Conservation (phyloP, 2,888 invertebrate species). For the Camptogramma bilineatum region DNA sequence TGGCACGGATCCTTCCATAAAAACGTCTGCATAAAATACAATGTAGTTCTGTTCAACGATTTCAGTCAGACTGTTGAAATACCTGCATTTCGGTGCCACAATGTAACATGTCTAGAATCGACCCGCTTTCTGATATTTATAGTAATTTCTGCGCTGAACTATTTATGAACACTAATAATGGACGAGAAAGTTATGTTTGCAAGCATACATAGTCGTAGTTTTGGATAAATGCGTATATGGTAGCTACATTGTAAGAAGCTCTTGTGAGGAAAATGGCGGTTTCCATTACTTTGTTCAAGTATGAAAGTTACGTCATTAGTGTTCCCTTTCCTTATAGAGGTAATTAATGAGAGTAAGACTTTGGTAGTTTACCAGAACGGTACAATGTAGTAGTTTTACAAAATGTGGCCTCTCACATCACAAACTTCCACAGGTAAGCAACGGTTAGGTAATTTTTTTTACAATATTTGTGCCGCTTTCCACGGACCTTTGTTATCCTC, state of each 20-base stretch:
- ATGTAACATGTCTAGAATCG: constrained; percentile 28
- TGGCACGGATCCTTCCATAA: constrained; percentile 24
- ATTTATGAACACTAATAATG: constrained; percentile 27
- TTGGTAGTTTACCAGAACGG: background rate
- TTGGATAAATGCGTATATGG: constrained; percentile 2
- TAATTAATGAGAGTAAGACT: background rate
- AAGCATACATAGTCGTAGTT: constrained; percentile 8
- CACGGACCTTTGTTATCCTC: too few relatives aligned
- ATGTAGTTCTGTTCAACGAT: constrained; percentile 17
- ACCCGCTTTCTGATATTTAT: constrained; percentile 36
- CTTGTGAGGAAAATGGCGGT: constrained; percentile 10
- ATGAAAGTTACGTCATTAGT: constrained; percentile 12
- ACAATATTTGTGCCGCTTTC: too few relatives aligned
- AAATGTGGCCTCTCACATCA: background rate
- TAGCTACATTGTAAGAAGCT: constrained; percentile 17
- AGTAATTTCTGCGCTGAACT: constrained; percentile 33
- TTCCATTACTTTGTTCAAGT: constrained; percentile 8
- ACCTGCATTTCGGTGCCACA: constrained; percentile 29
- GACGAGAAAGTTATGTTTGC: constrained; percentile 13
- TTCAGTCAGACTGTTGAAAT: constrained; percentile 22
- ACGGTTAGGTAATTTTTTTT: background rate
- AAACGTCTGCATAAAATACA: constrained; percentile 26
- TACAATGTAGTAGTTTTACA: background rate
- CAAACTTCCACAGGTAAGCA: background rate
- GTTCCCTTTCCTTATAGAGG: constrained; percentile 4